phyloP scores from a whole-genome alignment of 64 coral and sea anemone genomes.

The Exaiptasia diaphana region DNA sequence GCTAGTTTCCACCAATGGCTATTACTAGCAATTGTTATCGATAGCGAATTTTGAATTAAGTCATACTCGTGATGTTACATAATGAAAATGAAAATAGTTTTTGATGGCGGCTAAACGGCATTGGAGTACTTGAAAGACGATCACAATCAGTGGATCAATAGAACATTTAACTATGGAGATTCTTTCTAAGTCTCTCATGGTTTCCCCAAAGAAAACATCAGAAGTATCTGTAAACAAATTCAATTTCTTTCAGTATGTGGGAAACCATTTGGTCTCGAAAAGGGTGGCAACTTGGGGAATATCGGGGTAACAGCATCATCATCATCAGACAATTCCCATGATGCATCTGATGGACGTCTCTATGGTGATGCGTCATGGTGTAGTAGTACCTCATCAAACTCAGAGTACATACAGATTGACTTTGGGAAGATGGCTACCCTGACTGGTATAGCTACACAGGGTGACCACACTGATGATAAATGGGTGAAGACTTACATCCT shows the following conservation, averaged over 20 bases:
- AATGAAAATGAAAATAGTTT: too few relatives aligned
- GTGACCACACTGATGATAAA: constrained; percentile 39
- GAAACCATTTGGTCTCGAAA: constrained; percentile 6
- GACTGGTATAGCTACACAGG: constrained; percentile 60
- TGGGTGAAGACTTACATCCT: constrained; percentile 49
- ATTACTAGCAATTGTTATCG: too few relatives aligned
- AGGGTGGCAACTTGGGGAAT: not conserved
- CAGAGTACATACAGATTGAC: constrained; percentile 55
- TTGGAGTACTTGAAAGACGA: too few relatives aligned
- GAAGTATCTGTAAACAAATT: too few relatives aligned
- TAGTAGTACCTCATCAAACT: not conserved
- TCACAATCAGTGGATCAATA: too few relatives aligned
- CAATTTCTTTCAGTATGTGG: constrained; percentile 12
- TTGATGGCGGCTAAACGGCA: too few relatives aligned
- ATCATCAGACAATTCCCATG: not conserved
- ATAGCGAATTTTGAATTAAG: too few relatives aligned
- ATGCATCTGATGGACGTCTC: not conserved
- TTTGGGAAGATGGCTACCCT: constrained; percentile 9
- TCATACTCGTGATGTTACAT: too few relatives aligned
- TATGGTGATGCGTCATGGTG: constrained; percentile 24
- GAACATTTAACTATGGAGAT: too few relatives aligned
- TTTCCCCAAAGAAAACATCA: too few relatives aligned
- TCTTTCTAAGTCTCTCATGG: too few relatives aligned
- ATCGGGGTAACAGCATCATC: constrained; percentile 2
- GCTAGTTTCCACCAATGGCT: too few relatives aligned